A percentile compares a stretch with the other conserved stretches of the same genome.
phyloP scores from a whole-genome alignment of 2,113 vertebrate species.

The Pluvialis apricaria region DNA sequence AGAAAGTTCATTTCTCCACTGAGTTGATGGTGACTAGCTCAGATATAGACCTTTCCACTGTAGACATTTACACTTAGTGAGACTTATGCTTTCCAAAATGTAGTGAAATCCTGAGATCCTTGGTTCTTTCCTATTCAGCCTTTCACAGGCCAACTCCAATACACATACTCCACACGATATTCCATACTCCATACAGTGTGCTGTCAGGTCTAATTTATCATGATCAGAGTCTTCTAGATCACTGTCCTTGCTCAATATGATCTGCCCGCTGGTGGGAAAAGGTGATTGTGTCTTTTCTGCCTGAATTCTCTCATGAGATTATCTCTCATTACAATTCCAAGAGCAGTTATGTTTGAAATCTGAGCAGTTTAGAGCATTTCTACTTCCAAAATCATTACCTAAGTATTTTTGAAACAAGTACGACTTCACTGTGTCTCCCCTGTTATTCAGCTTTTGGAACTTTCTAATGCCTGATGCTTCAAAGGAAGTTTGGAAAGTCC shows the following conservation, averaged over 20 bases:
- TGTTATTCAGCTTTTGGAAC: not conserved
- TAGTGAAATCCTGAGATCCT: not conserved
- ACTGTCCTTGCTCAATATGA: not conserved
- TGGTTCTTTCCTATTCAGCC: not conserved
- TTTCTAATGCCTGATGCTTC: not conserved
- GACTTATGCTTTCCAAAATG: not conserved
- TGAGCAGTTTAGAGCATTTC: not conserved
- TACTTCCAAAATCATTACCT: not conserved
- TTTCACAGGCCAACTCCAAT: not conserved
- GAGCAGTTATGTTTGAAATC: not conserved
- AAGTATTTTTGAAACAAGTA: not conserved
- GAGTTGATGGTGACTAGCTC: not conserved
- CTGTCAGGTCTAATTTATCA: not conserved
- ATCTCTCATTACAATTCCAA: not conserved
- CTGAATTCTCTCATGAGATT: not conserved
- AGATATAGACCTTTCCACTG: not conserved
- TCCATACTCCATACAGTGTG: not conserved
- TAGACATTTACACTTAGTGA: not conserved
- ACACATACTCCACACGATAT: not conserved
- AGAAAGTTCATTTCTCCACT: not conserved
- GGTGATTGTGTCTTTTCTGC: not conserved
- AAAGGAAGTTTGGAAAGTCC: not conserved
- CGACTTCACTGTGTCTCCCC: not conserved
- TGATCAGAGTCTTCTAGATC: not conserved
- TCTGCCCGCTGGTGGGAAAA: not conserved